Conservation (phyloP, 2,113 vertebrate genomes). For the Megaceryle maxima region DNA sequence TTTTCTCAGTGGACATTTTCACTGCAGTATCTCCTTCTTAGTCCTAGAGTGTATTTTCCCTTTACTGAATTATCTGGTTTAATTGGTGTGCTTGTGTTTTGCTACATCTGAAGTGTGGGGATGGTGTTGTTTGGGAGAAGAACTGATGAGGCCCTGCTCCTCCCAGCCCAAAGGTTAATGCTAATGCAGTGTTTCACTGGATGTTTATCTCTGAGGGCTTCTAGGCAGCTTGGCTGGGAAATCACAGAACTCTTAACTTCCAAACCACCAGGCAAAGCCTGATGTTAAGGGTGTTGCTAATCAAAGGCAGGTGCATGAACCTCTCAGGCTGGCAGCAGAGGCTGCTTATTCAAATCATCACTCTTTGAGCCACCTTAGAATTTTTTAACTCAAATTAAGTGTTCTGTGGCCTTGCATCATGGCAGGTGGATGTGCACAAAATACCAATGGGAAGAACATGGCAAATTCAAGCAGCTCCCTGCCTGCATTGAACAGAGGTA, state of each 20-base stretch:
- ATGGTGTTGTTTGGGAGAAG: background rate
- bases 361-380: background rate
- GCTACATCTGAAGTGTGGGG: background rate
- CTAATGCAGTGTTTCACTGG: background rate
- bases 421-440: background rate
- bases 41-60: background rate
- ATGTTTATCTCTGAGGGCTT: background rate
- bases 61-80: background rate
- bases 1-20: background rate
- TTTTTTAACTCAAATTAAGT: background rate
- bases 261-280: background rate
- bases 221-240: background rate
- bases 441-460: background rate
- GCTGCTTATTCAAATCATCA: background rate
- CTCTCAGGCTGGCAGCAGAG: background rate
- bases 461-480: background rate
- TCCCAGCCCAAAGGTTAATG: background rate
- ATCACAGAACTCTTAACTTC: background rate
- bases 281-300: background rate
- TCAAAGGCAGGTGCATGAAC: background rate
- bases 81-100: background rate
- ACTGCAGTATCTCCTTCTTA: background rate
- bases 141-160: background rate
- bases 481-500: background rate
- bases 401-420: background rate